These are phyloP conservation scores for Ellobium chinense DNA, from an alignment of 2,888 invertebrate genomes.

Conservation along the genomic window DNA sequence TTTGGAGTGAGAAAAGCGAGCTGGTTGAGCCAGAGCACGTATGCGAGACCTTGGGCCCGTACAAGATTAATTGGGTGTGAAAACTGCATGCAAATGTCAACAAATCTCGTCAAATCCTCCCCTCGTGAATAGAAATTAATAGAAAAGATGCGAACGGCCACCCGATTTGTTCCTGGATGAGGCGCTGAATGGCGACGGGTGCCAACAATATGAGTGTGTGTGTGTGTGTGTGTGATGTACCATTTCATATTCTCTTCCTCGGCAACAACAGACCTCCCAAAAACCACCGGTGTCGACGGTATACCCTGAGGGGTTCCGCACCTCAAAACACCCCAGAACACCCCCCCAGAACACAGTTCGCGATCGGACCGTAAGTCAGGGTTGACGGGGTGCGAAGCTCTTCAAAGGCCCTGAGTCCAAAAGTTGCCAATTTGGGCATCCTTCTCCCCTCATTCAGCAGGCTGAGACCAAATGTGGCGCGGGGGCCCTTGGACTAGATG, in stretches of 20 bases:
- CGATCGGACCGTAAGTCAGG: background rate
- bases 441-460: background rate
- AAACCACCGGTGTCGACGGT: background rate
- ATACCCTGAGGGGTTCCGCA: background rate
- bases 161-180: background rate
- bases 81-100: background rate
- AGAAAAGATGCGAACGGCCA: no score
- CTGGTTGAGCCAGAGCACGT: no score
- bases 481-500: background rate
- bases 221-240: background rate
- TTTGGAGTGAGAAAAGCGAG: no score
- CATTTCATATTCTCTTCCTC: background rate
- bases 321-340: background rate
- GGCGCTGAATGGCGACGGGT: background rate
- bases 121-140: background rate
- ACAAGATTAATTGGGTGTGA: background rate
- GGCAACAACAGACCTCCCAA: background rate
- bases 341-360: background rate
- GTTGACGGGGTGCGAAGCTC: background rate
- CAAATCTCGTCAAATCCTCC: background rate
- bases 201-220: background rate
- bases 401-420: background rate
- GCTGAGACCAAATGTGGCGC: background rate
- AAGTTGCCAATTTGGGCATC: background rate
- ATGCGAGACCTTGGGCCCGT: background rate